Base-by-base conservation (phyloP, 2,113 vertebrate species). In the Naja naja region DNA sequence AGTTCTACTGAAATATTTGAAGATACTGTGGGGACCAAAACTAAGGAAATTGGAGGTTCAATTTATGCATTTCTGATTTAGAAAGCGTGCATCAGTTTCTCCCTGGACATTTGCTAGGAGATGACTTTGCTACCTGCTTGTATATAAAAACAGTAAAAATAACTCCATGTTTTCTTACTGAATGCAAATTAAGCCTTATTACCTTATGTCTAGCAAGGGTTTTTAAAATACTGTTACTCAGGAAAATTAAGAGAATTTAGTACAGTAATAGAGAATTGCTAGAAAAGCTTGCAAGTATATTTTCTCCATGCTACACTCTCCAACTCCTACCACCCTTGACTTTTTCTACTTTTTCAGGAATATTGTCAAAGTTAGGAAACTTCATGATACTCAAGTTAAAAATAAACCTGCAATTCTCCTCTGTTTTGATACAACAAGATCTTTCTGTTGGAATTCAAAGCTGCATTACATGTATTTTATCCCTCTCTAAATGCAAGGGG, bases 331-430 rank as follows among this genome's bases (percentile, higher is more conserved):
- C 45, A 94, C 88, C 94, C 93, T 30, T 90, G 90, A 91, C 95
- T 96, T 89, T 89, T 94, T 93, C 91, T 95, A 93, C 91, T 96
- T 95, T 95, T 34, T 94, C 94, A 81, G 88, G 94, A 94, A 96
- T 95, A 94, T 95, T 93, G 88, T 96, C 94, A 94, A 96, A 95
- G 94, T 96, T 96, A 96, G 92, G 81, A 94, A 96, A 96, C 89
- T 92, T 92, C 27, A 43, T 94, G 93, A 88, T 91, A 43, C 49
- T 45, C 91, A n/a, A 90, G 91, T 94, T 94, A 94, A 96, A 97
- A 97, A 97, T 95, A 96, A 95, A 93, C 27, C 89, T 95, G 16
- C 87, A 69, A 10, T 1, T 9, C 56, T 93, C 30, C 74, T 93
- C 85, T 91, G 54, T 55, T 94, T 91, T 92, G 86, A 94, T 55